These are phyloP conservation scores for Strigops habroptila DNA, from an alignment of 2,113 vertebrate genomes.

Conservation along the genomic window DNA sequence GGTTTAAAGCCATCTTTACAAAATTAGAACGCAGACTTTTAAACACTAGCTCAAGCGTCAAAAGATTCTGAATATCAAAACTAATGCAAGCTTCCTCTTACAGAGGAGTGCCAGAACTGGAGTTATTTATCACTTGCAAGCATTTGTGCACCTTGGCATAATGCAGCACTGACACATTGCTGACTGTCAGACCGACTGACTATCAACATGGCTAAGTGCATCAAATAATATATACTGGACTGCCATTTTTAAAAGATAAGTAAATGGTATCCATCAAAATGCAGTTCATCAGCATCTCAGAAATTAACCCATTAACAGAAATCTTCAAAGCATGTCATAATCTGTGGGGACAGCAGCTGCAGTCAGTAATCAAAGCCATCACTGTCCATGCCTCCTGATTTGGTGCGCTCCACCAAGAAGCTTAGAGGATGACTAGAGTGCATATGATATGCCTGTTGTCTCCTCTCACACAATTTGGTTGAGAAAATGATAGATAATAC, in stretches of 20 bases:
- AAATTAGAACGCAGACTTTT: neutral
- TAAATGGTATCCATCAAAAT: conserved; percentile 29
- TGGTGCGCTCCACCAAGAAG: neutral
- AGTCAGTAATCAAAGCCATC: neutral
- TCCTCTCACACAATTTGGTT: neutral
- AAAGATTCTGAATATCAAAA: conserved; percentile 21
- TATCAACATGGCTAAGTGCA: neutral
- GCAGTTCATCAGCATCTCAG: neutral
- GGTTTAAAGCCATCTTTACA: neutral
- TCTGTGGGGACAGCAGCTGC: neutral
- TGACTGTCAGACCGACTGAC: conserved; percentile 20
- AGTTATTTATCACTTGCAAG: conserved; percentile 3
- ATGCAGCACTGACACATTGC: neutral
- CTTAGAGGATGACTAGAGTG: neutral
- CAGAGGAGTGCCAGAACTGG: neutral
- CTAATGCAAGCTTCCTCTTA: conserved; percentile 1
- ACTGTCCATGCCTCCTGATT: neutral
- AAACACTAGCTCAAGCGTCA: neutral
- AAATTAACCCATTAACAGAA: conserved; percentile 31
- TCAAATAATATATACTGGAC: neutral
- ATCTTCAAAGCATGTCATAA: conserved; percentile 18
- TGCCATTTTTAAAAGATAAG: conserved; percentile 29
- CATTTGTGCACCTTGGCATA: conserved; percentile 13
- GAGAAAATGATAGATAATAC: conserved; percentile 18
- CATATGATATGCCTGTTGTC: neutral